Evolutionary conservation across 2,888 invertebrate genomes (phyloP).

Genomic region (Smittia sp.): DNA sequence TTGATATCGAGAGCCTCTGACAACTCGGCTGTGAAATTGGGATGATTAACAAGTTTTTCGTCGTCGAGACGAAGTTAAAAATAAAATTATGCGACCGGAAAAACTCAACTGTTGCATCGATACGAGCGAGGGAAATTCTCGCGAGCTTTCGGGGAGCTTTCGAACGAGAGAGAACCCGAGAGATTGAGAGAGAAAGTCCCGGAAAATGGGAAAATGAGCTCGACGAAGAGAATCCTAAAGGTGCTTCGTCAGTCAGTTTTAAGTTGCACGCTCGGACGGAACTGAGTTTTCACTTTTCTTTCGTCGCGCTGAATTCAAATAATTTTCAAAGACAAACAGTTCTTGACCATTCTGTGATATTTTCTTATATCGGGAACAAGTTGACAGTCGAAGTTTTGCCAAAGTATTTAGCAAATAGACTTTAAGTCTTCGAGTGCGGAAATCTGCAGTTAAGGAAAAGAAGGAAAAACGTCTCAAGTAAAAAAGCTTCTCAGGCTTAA

Average conservation of each 20-base stretch:
- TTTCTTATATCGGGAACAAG: not conserved
- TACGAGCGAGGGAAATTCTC: not conserved
- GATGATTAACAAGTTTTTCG: too few species aligned
- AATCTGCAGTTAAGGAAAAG: too few species aligned
- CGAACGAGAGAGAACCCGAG: not conserved
- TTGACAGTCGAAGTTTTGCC: too few species aligned
- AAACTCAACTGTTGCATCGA: conserved; percentile 3
- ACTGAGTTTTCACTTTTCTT: not conserved
- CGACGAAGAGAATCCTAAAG: not conserved
- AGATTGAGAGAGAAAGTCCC: not conserved
- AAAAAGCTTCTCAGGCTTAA: too few species aligned
- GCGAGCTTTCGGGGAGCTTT: not conserved
- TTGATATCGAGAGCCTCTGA: too few species aligned
- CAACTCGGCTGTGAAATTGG: too few species aligned
- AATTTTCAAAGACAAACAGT: not conserved
- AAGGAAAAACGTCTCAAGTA: too few species aligned
- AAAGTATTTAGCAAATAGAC: too few species aligned
- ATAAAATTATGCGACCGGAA: conserved; percentile 7
- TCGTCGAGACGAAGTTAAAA: not conserved
- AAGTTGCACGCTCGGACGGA: not conserved
- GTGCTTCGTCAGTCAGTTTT: not conserved
- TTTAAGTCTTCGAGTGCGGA: too few species aligned
- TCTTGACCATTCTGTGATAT: not conserved
- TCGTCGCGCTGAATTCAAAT: not conserved
- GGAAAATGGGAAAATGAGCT: not conserved